Evolutionary conservation across 2,888 invertebrate genomes (phyloP), one percentile per base, ranked within the genome.

Genomic region (Agrotis exclamationis): DNA sequence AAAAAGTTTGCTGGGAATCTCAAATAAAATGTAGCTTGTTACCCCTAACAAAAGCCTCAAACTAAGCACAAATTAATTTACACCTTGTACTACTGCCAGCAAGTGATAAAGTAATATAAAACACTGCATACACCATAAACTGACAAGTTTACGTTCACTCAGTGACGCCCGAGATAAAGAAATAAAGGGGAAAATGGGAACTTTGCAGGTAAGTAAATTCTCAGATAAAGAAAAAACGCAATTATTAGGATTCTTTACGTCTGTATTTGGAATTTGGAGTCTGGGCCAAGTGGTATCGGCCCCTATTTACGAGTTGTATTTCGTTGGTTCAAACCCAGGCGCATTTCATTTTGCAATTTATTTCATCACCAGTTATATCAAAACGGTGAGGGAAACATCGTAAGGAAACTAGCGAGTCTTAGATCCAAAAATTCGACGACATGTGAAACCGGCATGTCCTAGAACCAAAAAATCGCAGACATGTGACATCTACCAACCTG

Each of bases 241-340:
- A 70, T 79, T 69, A 65, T 68, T 58, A 56, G 82, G 65, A 63
- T 71, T 76, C 59, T 66, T 75, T 75, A 48, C 24, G 48, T 63
- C n/a, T 64, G 53, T 48, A 60, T 33, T 33, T 1, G 33, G 33
- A 33, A 33, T 33, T 33, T 5, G 7, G 33, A 33, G 33, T 7
- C 6, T 6, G 6, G 7, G 33, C 0, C 7, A 7, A 6, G 5
- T 5, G 33, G 33, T 33, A 33, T 33, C 33, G 33, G 33, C 33
- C 7, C 7, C 33, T 6, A 7, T 7, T 33, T 33, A 33, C 33
- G 7, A 33, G 33, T 33, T 28, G n/a, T n/a, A n/a, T n/a, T n/a
- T n/a, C n/a, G n/a, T n/a, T n/a, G n/a, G n/a, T n/a, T n/a, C n/a
- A n/a, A n/a, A n/a, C n/a, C 4, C 5, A 28, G 28, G 28, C 5